Percentiles rank a stretch among this genome's conserved stretches.
Conservation (phyloP, 2,888 invertebrate species). For the Allygus modestus region DNA sequence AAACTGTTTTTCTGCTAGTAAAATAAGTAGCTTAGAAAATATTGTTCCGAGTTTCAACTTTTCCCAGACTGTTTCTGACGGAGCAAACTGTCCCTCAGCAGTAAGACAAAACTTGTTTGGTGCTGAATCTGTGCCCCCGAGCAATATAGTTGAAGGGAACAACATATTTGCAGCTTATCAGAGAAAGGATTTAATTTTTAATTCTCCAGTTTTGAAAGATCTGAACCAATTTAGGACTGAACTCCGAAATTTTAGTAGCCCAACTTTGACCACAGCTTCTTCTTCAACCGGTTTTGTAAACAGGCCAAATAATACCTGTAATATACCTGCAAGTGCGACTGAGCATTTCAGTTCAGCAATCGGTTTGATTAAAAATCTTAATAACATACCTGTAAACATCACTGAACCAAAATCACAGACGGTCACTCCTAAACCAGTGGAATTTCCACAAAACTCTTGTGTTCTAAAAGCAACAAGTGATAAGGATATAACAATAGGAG, state of each 20-base stretch:
- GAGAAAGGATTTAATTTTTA: conserved; percentile 4
- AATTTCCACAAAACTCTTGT: neutral
- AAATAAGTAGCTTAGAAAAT: conserved; percentile 35
- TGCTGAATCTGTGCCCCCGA: neutral
- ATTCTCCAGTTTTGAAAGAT: conserved; percentile 24
- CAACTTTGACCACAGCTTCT: neutral
- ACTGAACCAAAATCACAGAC: neutral
- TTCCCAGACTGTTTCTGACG: neutral
- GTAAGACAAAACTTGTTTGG: neutral
- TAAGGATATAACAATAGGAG: neutral
- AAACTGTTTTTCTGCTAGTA: conserved; percentile 34
- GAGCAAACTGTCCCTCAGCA: neutral
- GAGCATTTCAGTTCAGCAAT: neutral
- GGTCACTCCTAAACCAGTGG: neutral
- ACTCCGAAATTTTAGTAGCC: neutral
- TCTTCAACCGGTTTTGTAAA: neutral
- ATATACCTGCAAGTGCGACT: neutral
- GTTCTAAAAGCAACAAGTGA: neutral
- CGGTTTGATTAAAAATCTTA: neutral
- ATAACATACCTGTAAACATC: neutral
- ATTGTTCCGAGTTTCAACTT: conserved; percentile 28
- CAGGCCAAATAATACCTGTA: neutral
- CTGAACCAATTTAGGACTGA: neutral
- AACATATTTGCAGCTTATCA: neutral
- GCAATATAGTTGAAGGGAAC: neutral